phyloP scores from a whole-genome alignment of 2,888 invertebrate genomes.

The Drosophila incognita region DNA sequence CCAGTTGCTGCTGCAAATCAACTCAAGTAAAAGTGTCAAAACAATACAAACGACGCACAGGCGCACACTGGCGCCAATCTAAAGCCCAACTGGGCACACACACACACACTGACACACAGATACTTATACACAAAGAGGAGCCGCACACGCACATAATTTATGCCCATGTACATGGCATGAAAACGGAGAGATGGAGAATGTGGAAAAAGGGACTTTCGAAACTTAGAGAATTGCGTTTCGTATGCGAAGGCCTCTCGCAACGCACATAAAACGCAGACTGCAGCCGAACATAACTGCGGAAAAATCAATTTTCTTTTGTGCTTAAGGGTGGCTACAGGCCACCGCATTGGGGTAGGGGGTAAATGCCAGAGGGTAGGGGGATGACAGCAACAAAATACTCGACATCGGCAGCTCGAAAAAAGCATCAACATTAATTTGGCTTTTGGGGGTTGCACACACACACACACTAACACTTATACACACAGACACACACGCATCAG shows the following conservation, averaged over 20 bases:
- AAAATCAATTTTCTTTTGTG: slow-evolving; percentile 76
- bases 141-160: slow-evolving; percentile 66
- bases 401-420: slow-evolving; percentile 21
- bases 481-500: slow-evolving; percentile 4
- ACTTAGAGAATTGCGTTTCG: slow-evolving; percentile 42
- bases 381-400: not conserved
- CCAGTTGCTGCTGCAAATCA: slow-evolving; percentile 65
- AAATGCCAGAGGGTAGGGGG: not conserved
- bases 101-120: not conserved
- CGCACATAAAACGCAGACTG: slow-evolving; percentile 78
- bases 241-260: slow-evolving; percentile 28
- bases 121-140: slow-evolving; percentile 14
- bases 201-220: slow-evolving; percentile 33
- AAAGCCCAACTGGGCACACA: slow-evolving; percentile 12
- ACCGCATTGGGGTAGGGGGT: not conserved
- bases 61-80: slow-evolving; percentile 44
- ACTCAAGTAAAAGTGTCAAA: slow-evolving; percentile 75
- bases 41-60: slow-evolving; percentile 68
- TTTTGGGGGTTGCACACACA: slow-evolving; percentile 53
- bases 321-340: slow-evolving; percentile 46
- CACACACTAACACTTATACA: slow-evolving; percentile 6
- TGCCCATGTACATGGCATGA: slow-evolving; percentile 58
- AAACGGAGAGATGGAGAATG: not conserved
- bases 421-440: slow-evolving; percentile 45
- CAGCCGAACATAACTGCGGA: slow-evolving; percentile 68